These are phyloP conservation scores for Pogonomyrmex californicus DNA, from an alignment of 1,140 invertebrate species.

Conservation along the genomic window DNA sequence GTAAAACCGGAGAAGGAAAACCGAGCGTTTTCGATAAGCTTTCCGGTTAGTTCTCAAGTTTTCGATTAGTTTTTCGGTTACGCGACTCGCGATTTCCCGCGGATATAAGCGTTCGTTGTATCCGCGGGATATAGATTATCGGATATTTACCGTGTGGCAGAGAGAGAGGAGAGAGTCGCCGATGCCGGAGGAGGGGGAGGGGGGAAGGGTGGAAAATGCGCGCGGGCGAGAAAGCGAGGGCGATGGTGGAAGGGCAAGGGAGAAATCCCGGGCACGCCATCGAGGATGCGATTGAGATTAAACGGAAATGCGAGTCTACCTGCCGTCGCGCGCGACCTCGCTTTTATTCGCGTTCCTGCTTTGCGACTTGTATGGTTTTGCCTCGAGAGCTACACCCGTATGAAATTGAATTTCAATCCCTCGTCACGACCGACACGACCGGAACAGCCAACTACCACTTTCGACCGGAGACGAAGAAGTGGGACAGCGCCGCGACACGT, in stretches of 20 bases:
- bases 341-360: slow-evolving; percentile 55
- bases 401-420: slow-evolving; percentile 58
- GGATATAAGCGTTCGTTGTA: slow-evolving; percentile 63
- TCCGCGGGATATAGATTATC: slow-evolving; percentile 64
- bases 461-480: neutral
- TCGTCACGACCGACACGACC: neutral
- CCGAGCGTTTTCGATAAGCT: slow-evolving; percentile 59
- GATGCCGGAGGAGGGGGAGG: too few species aligned
- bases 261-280: slow-evolving; percentile 13
- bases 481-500: neutral
- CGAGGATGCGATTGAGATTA: slow-evolving; percentile 59
- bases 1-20: neutral
- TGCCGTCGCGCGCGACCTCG: slow-evolving; percentile 4
- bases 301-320: slow-evolving; percentile 63
- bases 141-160: slow-evolving; percentile 48
- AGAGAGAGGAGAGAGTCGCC: slow-evolving; percentile 9
- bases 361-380: slow-evolving; percentile 51
- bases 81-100: slow-evolving; percentile 61
- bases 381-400: slow-evolving; percentile 19
- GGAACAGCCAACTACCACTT: neutral
- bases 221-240: neutral
- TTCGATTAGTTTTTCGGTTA: slow-evolving; percentile 66
- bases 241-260: neutral
- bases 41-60: slow-evolving; percentile 64
- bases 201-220: neutral